Percentiles rank a stretch among this genome's conserved stretches.
Evolutionary conservation across 2,888 invertebrate genomes (phyloP).

Genomic region (Cabera pusaria): DNA sequence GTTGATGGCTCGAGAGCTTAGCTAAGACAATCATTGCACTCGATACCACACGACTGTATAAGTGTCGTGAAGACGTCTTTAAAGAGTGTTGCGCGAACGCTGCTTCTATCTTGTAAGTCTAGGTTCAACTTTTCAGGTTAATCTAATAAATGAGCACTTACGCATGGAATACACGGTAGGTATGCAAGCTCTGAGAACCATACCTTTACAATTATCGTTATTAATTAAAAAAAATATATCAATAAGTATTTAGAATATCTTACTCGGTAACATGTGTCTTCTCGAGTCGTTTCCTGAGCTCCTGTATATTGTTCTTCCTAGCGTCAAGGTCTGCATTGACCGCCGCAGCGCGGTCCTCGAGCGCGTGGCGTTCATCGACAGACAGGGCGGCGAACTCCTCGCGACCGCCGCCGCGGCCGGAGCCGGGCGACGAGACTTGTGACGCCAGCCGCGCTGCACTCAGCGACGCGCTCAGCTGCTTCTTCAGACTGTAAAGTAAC

Average conservation of each 20-base stretch:
- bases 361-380: constrained; percentile 77
- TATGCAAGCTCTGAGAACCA: too few relatives aligned
- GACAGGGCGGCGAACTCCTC: constrained; percentile 70
- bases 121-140: too few relatives aligned
- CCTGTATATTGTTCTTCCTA: constrained; percentile 90
- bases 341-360: constrained; percentile 77
- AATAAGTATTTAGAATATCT: constrained; percentile 50
- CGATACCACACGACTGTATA: too few relatives aligned
- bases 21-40: too few relatives aligned
- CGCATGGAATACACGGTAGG: too few relatives aligned
- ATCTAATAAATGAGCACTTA: too few relatives aligned
- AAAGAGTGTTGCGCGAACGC: too few relatives aligned
- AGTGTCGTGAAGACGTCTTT: too few relatives aligned
- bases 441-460: constrained; percentile 76
- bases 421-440: constrained; percentile 60
- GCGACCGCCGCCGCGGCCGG: constrained; percentile 43
- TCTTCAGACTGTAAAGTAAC: constrained; percentile 82
- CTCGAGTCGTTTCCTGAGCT: constrained; percentile 90
- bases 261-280: constrained; percentile 94
- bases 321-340: constrained; percentile 89
- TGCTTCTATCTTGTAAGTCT: too few relatives aligned
- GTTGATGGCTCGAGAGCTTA: too few relatives aligned
- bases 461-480: constrained; percentile 86
- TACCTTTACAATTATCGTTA: too few relatives aligned
- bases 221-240: too few relatives aligned